A percentile compares a stretch with the other conserved stretches of the same genome.
Evolutionary conservation across 2,113 vertebrate species (phyloP).

Genomic region (Nothoprocta pentlandii): DNA sequence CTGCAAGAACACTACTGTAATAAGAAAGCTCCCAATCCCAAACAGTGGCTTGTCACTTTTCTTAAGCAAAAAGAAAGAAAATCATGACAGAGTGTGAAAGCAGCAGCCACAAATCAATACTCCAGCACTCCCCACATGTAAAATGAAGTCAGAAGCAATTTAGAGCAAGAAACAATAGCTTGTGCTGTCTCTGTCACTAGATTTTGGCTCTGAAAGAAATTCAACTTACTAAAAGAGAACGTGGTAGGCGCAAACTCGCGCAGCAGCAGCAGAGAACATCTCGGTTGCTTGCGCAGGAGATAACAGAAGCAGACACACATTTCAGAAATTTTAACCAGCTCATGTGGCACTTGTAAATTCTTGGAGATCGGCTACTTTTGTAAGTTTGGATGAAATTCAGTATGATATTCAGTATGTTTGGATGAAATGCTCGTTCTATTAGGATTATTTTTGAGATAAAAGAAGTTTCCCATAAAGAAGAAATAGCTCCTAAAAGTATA

Average conservation of each 20-base stretch:
- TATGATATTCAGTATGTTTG: not conserved
- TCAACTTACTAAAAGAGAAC: not conserved
- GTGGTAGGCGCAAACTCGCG: not conserved
- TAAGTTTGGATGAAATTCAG: constrained; percentile 8
- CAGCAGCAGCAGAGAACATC: not conserved
- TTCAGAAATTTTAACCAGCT: not conserved
- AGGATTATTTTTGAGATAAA: not conserved
- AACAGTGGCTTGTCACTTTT: not conserved
- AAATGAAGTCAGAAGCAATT: constrained; percentile 19
- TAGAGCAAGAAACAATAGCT: not conserved
- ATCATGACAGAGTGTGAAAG: not conserved
- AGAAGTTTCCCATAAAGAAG: not conserved
- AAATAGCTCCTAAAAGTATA: too few species aligned
- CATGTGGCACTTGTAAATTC: not conserved
- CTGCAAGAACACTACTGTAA: not conserved
- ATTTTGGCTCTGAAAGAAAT: not conserved
- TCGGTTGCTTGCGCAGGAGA: not conserved
- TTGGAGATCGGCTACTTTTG: not conserved
- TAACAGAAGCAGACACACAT: not conserved
- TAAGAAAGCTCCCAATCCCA: not conserved
- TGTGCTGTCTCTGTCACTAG: not conserved
- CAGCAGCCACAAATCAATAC: not conserved
- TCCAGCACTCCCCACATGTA: not conserved
- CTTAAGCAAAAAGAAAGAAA: constrained; percentile 7
- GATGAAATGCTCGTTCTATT: constrained; percentile 36